A percentile compares a stretch with the other conserved stretches of the same genome.
Evolutionary conservation across 2,797 vertebrate species (phyloP).

Genomic region (Buceros bicornis): DNA sequence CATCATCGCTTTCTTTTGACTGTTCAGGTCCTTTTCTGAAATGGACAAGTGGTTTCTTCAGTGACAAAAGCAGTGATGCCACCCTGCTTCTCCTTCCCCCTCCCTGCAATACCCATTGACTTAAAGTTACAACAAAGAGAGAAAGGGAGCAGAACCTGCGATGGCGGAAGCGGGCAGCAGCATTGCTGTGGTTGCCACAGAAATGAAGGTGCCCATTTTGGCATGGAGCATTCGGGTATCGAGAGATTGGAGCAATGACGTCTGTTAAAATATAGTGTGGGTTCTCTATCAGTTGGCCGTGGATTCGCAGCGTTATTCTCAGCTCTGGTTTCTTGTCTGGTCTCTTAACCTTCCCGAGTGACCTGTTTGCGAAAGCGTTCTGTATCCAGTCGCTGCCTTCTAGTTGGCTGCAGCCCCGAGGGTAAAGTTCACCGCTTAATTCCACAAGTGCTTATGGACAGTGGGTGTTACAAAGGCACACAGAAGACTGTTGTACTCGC

Average conservation of each 20-base stretch:
- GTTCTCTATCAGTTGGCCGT: slow-evolving; percentile 19
- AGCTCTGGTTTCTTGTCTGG: background rate
- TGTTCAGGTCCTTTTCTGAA: slow-evolving; percentile 7
- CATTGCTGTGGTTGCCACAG: background rate
- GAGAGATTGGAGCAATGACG: slow-evolving; percentile 6
- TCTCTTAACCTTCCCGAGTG: slow-evolving; percentile 37
- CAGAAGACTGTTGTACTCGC: background rate
- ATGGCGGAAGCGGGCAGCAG: background rate
- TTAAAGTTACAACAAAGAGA: slow-evolving; percentile 13
- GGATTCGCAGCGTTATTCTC: background rate
- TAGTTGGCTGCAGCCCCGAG: background rate
- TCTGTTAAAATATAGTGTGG: slow-evolving; percentile 28
- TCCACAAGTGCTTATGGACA: slow-evolving; percentile 38
- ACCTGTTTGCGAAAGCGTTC: slow-evolving; percentile 61
- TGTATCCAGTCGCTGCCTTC: background rate
- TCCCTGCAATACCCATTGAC: background rate
- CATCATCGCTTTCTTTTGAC: background rate
- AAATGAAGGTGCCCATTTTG: background rate
- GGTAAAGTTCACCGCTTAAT: slow-evolving; percentile 39
- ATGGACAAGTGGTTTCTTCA: background rate
- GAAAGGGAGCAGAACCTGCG: background rate
- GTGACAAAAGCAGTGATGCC: slow-evolving; percentile 24
- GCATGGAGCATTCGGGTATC: background rate
- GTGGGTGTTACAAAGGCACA: background rate
- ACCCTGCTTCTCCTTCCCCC: background rate